Percentiles rank a stretch among this genome's conserved stretches.
phyloP scores from a whole-genome alignment of 2,113 vertebrate genomes.

The Enhydra lutris region DNA sequence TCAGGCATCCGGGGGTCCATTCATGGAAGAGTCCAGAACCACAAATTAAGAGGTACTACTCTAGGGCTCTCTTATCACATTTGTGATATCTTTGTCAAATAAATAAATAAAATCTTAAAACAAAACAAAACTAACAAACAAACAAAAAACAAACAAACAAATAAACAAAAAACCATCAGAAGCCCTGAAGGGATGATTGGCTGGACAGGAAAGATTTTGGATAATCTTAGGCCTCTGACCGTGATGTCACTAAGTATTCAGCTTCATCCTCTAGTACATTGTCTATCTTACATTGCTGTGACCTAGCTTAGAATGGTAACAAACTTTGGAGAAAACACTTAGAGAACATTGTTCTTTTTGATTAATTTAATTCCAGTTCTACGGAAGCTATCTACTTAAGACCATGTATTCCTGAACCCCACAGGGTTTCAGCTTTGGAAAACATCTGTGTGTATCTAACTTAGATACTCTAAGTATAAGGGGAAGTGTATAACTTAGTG shows the following conservation, averaged over 20 bases:
- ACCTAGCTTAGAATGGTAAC: neutral
- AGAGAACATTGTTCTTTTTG: neutral
- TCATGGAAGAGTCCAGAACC: neutral
- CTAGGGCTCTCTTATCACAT: neutral
- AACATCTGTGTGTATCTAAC: neutral
- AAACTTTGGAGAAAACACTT: neutral
- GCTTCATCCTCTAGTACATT: neutral
- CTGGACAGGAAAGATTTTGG: neutral
- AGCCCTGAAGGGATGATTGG: neutral
- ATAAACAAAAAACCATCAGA: neutral
- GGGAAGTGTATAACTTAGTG: neutral
- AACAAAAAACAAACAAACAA: too few relatives aligned
- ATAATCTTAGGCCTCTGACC: neutral
- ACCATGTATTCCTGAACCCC: neutral
- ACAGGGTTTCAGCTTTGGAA: neutral
- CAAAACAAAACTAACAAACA: too few relatives aligned
- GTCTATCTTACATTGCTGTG: neutral
- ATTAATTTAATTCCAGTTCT: neutral
- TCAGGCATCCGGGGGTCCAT: neutral
- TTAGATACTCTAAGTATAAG: neutral
- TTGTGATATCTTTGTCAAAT: too few relatives aligned
- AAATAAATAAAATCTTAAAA: too few relatives aligned
- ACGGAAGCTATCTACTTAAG: neutral
- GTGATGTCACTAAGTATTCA: neutral
- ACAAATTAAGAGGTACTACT: neutral